A percentile compares a stretch with the other conserved stretches of the same genome.
Conservation (phyloP, 2,797 vertebrate genomes). For the Lepus townsendii region DNA sequence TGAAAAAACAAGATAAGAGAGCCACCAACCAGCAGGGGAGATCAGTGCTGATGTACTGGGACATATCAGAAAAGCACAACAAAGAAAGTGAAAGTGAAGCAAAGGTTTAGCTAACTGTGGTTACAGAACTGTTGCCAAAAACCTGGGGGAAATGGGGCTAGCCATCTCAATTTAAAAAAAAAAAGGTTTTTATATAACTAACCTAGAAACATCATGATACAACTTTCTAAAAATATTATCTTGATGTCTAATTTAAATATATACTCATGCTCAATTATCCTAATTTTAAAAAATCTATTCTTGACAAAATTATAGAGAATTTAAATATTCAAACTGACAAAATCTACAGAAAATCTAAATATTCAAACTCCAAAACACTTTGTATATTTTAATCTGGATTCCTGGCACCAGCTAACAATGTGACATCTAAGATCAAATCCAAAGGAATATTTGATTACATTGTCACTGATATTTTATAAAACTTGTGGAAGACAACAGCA, state of each 20-base stretch:
- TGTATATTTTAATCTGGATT: not conserved
- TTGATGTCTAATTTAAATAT: not conserved
- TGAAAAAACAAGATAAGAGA: not conserved
- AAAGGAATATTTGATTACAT: not conserved
- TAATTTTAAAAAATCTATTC: not conserved
- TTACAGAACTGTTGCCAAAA: not conserved
- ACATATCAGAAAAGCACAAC: not conserved
- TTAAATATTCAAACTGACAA: not conserved
- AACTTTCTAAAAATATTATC: not conserved
- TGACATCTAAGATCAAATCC: not conserved
- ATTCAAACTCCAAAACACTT: not conserved
- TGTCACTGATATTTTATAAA: not conserved
- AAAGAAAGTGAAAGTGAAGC: not conserved
- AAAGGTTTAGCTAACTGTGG: not conserved
- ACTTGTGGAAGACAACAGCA: not conserved
- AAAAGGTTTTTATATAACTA: not conserved
- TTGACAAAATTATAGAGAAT: not conserved
- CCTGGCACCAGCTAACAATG: not conserved
- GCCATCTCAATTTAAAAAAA: not conserved
- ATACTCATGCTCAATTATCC: not conserved
- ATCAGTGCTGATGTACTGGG: not conserved
- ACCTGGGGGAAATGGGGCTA: not conserved
- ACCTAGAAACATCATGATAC: not conserved
- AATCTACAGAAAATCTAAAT: not conserved
- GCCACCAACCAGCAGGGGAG: not conserved